Conservation (phyloP, 2,797 vertebrate genomes). For the Argya squamiceps region DNA sequence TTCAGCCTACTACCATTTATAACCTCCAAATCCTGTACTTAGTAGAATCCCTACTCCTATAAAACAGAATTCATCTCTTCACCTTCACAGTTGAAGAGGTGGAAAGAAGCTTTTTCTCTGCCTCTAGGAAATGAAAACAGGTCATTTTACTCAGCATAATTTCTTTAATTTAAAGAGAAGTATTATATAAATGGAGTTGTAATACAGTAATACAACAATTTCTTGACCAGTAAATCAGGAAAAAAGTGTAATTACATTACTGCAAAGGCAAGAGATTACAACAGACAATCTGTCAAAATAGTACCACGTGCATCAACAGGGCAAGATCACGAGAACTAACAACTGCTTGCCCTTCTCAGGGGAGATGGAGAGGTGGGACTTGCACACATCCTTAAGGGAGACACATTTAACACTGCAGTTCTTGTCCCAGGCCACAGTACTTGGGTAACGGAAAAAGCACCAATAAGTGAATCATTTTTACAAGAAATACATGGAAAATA, state of each 20-base stretch:
- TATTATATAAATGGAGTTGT: not conserved
- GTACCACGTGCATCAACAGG: not conserved
- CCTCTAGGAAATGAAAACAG: not conserved
- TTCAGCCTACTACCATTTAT: not conserved
- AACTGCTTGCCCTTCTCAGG: not conserved
- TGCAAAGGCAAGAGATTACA: not conserved
- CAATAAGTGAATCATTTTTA: not conserved
- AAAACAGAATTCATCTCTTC: not conserved
- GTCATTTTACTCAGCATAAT: not conserved
- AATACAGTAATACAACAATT: not conserved
- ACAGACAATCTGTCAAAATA: not conserved
- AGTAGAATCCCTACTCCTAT: not conserved
- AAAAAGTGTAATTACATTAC: not conserved
- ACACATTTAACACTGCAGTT: not conserved
- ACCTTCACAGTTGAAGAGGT: not conserved
- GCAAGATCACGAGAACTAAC: not conserved
- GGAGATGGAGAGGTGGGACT: not conserved
- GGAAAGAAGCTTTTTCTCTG: not conserved
- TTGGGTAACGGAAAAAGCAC: conserved; percentile 1
- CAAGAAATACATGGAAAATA: conserved; percentile 13
- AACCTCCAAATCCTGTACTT: not conserved
- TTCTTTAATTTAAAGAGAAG: not conserved
- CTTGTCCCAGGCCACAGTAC: not conserved
- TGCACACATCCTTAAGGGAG: not conserved
- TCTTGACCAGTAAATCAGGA: not conserved